A percentile compares a stretch with the other conserved stretches of the same genome.
Evolutionary conservation across 2,113 vertebrate genomes (phyloP).

Genomic region (Paramormyrops kingsleyae): DNA sequence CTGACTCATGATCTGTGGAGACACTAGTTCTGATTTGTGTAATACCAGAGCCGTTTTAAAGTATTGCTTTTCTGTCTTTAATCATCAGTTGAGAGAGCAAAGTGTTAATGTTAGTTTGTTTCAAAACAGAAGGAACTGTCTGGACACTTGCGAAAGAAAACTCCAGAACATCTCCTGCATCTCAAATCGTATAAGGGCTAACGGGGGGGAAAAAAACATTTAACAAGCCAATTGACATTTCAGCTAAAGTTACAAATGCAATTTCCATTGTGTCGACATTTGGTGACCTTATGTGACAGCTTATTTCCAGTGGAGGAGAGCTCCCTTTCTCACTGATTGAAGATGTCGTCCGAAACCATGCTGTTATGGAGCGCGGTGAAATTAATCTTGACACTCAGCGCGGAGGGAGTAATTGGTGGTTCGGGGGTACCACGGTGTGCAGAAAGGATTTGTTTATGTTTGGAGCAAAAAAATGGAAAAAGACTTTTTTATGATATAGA

Average conservation of each 20-base stretch:
- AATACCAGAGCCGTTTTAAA: neutral
- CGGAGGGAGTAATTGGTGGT: slow-evolving; percentile 75
- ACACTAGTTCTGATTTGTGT: neutral
- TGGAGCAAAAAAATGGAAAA: neutral
- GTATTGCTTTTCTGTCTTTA: neutral
- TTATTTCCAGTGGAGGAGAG: slow-evolving; percentile 75
- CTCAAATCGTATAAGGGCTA: slow-evolving; percentile 52
- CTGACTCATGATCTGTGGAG: neutral
- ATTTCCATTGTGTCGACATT: slow-evolving; percentile 82
- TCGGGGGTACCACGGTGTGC: slow-evolving; percentile 60
- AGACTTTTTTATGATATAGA: neutral
- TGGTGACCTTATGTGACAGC: slow-evolving; percentile 83
- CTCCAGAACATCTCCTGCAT: slow-evolving; percentile 35
- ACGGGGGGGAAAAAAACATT: slow-evolving; percentile 45
- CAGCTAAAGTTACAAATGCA: slow-evolving; percentile 75
- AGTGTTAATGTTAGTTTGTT: neutral
- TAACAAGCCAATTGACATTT: slow-evolving; percentile 76
- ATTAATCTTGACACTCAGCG: slow-evolving; percentile 86
- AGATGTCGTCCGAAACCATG: slow-evolving; percentile 90
- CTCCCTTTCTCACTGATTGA: slow-evolving; percentile 77
- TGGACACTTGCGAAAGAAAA: neutral
- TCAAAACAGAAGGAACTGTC: slow-evolving; percentile 14
- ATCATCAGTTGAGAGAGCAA: neutral
- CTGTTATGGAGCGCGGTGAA: slow-evolving; percentile 74
- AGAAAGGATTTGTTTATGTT: slow-evolving; percentile 39